phyloP scores from a whole-genome alignment of 2,888 invertebrate species.

The Onthophagus sagittarius region DNA sequence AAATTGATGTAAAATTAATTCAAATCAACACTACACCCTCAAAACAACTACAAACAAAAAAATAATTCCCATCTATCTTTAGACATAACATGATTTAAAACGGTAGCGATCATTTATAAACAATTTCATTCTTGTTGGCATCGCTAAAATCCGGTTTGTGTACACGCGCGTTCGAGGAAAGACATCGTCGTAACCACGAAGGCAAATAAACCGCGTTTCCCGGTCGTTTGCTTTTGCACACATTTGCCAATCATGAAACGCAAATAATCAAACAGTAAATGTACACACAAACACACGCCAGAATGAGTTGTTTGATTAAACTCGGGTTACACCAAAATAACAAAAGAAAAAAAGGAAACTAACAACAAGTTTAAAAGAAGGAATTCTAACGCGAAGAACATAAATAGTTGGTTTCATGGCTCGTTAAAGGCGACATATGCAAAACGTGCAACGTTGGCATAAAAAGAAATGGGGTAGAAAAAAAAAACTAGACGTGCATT shows the following conservation, averaged over 20 bases:
- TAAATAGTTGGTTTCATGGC: not conserved
- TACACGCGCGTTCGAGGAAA: not conserved
- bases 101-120: too few relatives aligned
- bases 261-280: not conserved
- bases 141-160: not conserved
- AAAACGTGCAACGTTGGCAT: not conserved
- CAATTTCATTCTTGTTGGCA: not conserved
- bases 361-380: not conserved
- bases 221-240: not conserved
- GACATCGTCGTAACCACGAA: not conserved
- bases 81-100: too few relatives aligned
- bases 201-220: not conserved
- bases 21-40: too few relatives aligned
- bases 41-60: too few relatives aligned
- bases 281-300: not conserved
- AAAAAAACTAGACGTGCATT: not conserved
- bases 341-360: not conserved
- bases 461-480: not conserved
- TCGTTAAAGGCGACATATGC: not conserved
- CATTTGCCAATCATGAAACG: not conserved
- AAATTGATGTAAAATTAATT: too few relatives aligned
- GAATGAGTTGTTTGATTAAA: not conserved
- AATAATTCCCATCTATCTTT: too few relatives aligned
- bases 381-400: too few relatives aligned
- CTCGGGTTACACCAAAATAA: not conserved